Evolutionary conservation across 2,888 invertebrate genomes (phyloP), one percentile per base, ranked within the genome.

Genomic region (Epicampocera succincta): DNA sequence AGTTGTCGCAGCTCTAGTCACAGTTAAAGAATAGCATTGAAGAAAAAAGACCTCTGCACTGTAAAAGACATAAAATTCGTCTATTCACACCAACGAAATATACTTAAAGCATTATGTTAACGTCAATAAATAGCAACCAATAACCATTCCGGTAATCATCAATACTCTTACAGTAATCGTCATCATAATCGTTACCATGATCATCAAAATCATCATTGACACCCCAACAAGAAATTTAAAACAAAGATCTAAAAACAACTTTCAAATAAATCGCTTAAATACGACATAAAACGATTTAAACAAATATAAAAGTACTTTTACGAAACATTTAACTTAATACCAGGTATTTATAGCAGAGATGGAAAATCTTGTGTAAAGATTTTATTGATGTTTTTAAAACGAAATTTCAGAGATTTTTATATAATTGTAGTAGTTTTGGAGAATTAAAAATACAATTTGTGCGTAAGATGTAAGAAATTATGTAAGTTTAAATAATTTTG

Each of bases 201-300:
- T 83, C 83, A 84, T 84, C 84, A 84, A 84, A 84, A 84, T 81
- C 84, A 83, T 89, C 84, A 84, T 85, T 87, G 85, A 85, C 89
- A 87, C 86, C 77, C 17, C 63, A 88, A 52, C 46, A 38, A 65
- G 50, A 60, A 79, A 86, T 85, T 84, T 80, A 83, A 74, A 84
- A 83, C 69, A 74, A 71, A 60, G 15, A 21, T 58, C 6, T 58
- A 56, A 74, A 40, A 74, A 40, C 48, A 66, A 48, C 3, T 56
- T 40, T 15, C 46, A 65, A 65, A 56, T 58, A 44, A 75, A 48
- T 48, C 40, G 46, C 65, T 58, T 58, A 69, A 21, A 74, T 44
- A 48, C 13, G 60, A 60, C 38, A 68, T 29, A 29, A 60, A 44
- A 58, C 46, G 5, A 40, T 40, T 38, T n/a, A 48, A 75, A 63